Evolutionary conservation across 1,140 invertebrate species (phyloP).

Genomic region (Chironomus striatipennis): DNA sequence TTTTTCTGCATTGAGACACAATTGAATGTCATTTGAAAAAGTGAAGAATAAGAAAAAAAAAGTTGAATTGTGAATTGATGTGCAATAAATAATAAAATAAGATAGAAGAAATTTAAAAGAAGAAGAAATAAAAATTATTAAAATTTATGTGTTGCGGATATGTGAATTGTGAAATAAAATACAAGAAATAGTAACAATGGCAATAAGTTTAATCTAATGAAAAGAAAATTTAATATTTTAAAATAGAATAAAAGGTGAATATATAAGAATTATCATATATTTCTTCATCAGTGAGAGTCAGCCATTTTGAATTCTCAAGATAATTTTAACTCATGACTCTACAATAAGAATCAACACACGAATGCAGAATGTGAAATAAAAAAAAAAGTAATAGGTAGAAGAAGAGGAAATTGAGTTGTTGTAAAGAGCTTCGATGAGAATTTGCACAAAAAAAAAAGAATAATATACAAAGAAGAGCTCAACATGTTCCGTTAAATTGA

Average conservation of each 20-base stretch:
- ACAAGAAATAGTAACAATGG: background rate
- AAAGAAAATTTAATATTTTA: background rate
- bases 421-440: background rate
- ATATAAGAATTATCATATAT: background rate
- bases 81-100: background rate
- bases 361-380: background rate
- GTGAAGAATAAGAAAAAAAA: background rate
- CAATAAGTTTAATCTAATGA: background rate
- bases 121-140: background rate
- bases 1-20: background rate
- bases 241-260: background rate
- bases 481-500: slow-evolving; percentile 10
- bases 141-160: background rate
- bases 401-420: background rate
- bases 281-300: background rate
- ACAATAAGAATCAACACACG: background rate
- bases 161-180: background rate
- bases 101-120: background rate
- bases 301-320: slow-evolving; percentile 12
- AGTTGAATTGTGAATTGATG: background rate
- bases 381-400: background rate
- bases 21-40: background rate
- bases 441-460: background rate
- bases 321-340: slow-evolving; percentile 13
- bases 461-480: background rate